A percentile compares a stretch with the other conserved stretches of the same genome.
Evolutionary conservation across 2,888 invertebrate genomes (phyloP).

Genomic region (Campoplex capitator): DNA sequence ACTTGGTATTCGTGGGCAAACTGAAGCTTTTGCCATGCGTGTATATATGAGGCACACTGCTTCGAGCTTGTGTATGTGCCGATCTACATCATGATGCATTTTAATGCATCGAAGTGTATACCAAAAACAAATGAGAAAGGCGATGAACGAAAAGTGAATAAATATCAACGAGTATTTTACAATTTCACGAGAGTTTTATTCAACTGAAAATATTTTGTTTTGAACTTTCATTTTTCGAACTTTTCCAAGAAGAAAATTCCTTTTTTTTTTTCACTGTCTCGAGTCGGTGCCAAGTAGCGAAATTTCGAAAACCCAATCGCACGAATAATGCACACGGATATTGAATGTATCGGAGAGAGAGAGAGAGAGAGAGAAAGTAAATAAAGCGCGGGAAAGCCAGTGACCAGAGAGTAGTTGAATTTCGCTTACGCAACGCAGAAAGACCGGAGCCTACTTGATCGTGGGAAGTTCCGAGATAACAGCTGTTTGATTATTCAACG

Average conservation of each 20-base stretch:
- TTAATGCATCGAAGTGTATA: background rate
- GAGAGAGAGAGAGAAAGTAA: background rate
- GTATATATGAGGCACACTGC: background rate
- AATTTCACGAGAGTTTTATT: no score
- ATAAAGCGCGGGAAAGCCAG: background rate
- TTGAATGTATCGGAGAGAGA: background rate
- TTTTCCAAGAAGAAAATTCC: no score
- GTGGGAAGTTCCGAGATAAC: constrained; percentile 48
- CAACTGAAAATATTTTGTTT: background rate
- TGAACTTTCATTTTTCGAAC: no score
- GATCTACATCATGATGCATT: background rate
- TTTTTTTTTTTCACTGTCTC: no score
- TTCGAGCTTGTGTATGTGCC: constrained; percentile 15
- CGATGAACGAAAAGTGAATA: no score
- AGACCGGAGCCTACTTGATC: constrained; percentile 30
- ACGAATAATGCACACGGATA: no score
- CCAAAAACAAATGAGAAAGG: background rate
- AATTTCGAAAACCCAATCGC: no score
- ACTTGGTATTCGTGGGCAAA: background rate
- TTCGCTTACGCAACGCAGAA: constrained; percentile 56
- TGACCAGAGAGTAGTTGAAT: constrained; percentile 36
- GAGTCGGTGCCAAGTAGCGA: background rate
- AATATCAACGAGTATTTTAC: no score
- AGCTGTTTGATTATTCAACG: constrained; percentile 5
- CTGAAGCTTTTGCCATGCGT: constrained; percentile 40